These are phyloP conservation scores for Crocodylus rhombifer DNA, from an alignment of 2,797 vertebrate species.

Conservation along the genomic window DNA sequence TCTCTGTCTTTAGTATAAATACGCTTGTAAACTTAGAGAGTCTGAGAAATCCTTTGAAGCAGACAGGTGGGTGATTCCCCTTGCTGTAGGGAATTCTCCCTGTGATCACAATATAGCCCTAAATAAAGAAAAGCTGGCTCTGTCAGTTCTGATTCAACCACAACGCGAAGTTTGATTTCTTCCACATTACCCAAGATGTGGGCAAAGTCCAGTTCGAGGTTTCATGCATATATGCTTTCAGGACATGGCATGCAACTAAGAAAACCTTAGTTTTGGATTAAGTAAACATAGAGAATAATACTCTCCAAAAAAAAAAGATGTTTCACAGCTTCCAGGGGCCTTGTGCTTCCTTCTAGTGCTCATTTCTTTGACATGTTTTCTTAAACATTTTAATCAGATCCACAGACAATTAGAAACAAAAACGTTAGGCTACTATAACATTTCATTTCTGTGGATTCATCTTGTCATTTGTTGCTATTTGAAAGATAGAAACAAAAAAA, in stretches of 20 bases:
- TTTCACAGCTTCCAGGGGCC: neutral
- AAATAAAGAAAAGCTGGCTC: no score
- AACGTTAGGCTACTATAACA: neutral
- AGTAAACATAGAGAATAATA: accelerated
- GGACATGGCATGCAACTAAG: accelerated
- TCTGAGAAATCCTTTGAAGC: no score
- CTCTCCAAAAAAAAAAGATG: neutral
- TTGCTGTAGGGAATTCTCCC: no score
- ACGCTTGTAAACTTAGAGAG: no score
- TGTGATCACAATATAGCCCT: no score
- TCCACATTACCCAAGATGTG: accelerated
- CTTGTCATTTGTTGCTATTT: neutral
- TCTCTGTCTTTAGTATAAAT: no score
- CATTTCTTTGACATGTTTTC: neutral
- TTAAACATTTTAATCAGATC: neutral
- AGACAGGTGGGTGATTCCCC: no score
- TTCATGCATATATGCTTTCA: accelerated
- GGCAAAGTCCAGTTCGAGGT: neutral
- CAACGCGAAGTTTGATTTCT: no score
- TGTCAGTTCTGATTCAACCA: no score
- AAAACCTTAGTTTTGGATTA: accelerated
- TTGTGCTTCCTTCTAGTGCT: neutral
- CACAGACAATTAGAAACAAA: neutral
- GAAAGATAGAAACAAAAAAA: neutral
- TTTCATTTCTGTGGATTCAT: neutral